Percentiles rank a stretch among this genome's conserved stretches.
phyloP scores from a whole-genome alignment of 2,797 vertebrate genomes.

The Aldrovandia affinis region DNA sequence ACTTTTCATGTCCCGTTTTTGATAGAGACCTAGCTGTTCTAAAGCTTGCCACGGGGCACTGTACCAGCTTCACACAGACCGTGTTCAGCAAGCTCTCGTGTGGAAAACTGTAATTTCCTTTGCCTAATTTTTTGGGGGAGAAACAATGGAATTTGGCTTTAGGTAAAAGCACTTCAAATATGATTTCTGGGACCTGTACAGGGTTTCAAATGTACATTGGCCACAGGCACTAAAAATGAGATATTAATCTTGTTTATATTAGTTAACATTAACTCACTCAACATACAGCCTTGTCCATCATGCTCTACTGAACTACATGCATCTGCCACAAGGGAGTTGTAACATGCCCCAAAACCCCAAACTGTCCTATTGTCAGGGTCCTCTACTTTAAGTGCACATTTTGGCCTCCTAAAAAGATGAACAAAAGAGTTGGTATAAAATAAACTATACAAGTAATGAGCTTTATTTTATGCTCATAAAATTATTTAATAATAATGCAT shows the following conservation, averaged over 20 bases:
- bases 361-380: no score
- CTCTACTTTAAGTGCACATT: no score
- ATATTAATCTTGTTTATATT: background rate
- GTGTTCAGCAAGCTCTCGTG: background rate
- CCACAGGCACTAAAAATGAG: background rate
- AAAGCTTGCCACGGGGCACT: conserved; percentile 45
- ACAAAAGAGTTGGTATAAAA: no score
- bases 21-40: conserved; percentile 68
- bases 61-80: conserved; percentile 42
- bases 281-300: no score
- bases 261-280: no score
- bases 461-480: no score
- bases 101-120: background rate
- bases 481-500: no score
- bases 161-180: background rate
- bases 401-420: no score
- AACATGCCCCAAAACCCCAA: no score
- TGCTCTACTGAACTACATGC: no score
- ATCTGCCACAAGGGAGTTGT: no score
- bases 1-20: conserved; percentile 75
- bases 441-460: no score
- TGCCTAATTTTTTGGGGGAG: background rate
- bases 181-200: background rate
- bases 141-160: background rate
- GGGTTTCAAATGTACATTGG: background rate